Evolutionary conservation across 2,797 vertebrate genomes (phyloP), one percentile per base, ranked within the genome.

Genomic region (Xiphorhynchus erythropygius): DNA sequence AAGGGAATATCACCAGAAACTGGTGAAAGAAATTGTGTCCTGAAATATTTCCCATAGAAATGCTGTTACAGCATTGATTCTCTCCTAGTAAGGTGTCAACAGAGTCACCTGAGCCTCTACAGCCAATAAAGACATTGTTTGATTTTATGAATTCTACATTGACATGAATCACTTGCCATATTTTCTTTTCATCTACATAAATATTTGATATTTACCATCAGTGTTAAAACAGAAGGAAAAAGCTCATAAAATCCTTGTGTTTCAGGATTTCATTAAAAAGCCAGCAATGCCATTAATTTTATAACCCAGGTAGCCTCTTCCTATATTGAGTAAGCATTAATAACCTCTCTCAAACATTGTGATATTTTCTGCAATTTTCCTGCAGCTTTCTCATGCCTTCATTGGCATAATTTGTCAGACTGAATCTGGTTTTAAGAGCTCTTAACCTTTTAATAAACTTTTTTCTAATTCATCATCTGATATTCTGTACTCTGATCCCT

Each of bases 381-480:
- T 33, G 39, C 10, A 12, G 47, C 18, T 87, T 87, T 57, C 24
- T 46, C n/a, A 7, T 35, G 65, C 37, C 14, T 84, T 84, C 68
- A 32, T 41, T 2, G 7, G 22, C 57, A n/a, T 76, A 77, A 90
- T 81, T 91, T 90, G 30, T 89, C 55, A 89, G 89, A 91, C 39
- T 30, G 76, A 71, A 56, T 69, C 22, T 68, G 17, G n/a, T 49
- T 95, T 93, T 79, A 71, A 84, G 23, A 63, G 32, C 84, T 90
- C 49, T 91, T 84, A 75, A 59, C 39, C 79, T 93, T 93, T 74
- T 83, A 96, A 87, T 92, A 93, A 95, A 83, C 55, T 77, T 80
- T 68, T 18, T 42, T 74, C 84, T 75, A 82, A 59, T 83, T 87
- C 9, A 64, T 93, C 35, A 44, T 82, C 95, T 95, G 47, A 80